phyloP scores from a whole-genome alignment of 1,140 invertebrate genomes.

The Drosophila mauritiana region DNA sequence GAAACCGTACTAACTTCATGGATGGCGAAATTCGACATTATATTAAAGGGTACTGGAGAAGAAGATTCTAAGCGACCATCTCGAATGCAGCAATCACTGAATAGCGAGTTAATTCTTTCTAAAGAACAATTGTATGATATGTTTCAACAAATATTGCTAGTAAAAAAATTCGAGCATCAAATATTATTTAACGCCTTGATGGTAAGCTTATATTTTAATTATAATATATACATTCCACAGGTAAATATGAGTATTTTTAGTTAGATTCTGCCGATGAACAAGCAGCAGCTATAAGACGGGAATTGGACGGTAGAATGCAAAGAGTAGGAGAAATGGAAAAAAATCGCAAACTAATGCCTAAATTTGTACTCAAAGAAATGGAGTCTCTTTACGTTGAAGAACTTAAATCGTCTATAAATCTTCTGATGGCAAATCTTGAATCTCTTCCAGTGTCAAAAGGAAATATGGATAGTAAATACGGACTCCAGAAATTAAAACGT shows the following conservation, averaged over 20 bases:
- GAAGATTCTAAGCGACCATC: conserved; percentile 94
- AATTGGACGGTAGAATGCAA: conserved; percentile 98
- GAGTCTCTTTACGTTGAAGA: conserved; percentile 99
- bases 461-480: conserved; percentile 98
- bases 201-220: conserved; percentile 86
- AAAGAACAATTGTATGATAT: conserved; percentile 99
- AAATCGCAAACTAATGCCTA: conserved; percentile 99
- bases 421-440: conserved; percentile 99
- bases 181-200: conserved; percentile 99
- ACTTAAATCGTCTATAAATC: conserved; percentile 98
- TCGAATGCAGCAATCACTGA: conserved; percentile 94
- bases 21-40: conserved; percentile 99
- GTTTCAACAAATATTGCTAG: conserved; percentile 99
- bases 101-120: conserved; percentile 95
- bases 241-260: conserved; percentile 85
- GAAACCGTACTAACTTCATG: conserved; percentile 99
- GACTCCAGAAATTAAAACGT: conserved; percentile 96
- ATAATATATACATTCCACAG: neutral
- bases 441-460: conserved; percentile 99
- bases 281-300: conserved; percentile 98
- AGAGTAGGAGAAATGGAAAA: conserved; percentile 98
- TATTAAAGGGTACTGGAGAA: conserved; percentile 95
- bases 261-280: conserved; percentile 99
- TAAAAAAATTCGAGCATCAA: conserved; percentile 99
- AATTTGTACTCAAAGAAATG: conserved; percentile 99